Conservation (phyloP, 1,140 invertebrate genomes). For the Drosophila littoralis region DNA sequence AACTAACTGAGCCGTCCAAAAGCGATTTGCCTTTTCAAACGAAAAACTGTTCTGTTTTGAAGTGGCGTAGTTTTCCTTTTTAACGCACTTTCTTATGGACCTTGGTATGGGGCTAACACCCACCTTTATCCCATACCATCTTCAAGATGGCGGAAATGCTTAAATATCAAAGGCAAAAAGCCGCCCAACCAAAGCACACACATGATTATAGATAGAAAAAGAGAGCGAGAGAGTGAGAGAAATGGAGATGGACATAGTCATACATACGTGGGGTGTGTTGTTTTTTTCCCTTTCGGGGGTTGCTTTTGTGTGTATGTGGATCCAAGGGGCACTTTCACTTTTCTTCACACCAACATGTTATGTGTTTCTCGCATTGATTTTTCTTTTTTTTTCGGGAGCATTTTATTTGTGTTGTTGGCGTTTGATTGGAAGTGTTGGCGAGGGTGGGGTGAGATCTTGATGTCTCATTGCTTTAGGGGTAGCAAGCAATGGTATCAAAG, state of each 20-base stretch:
- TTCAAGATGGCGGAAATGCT: conserved; percentile 84
- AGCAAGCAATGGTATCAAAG: conserved; percentile 62
- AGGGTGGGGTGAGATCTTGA: conserved; percentile 8
- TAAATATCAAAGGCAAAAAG: conserved; percentile 77
- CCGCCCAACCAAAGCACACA: conserved; percentile 50
- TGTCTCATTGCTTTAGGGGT: conserved; percentile 56
- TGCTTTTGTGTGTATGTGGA: conserved; percentile 36
- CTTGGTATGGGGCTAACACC: background rate
- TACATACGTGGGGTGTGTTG: conserved; percentile 28
- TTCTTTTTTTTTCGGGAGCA: conserved; percentile 29
- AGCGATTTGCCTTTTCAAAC: conserved; percentile 73
- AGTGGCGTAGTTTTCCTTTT: conserved; percentile 77
- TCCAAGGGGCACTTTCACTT: conserved; percentile 69
- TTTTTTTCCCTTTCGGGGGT: conserved; percentile 52
- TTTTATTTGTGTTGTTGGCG: conserved; percentile 44
- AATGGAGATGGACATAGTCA: conserved; percentile 7
- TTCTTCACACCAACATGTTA: conserved; percentile 65
- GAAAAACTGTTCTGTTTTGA: conserved; percentile 66
- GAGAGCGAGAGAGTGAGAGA: conserved; percentile 18
- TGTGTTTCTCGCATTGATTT: conserved; percentile 66
- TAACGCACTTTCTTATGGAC: conserved; percentile 71
- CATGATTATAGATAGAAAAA: conserved; percentile 25
- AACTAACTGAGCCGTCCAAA: conserved; percentile 45
- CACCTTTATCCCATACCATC: conserved; percentile 1
- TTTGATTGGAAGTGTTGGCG: conserved; percentile 70